Conservation (phyloP, 2,888 invertebrate species). For the Anthrax anthrax region DNA sequence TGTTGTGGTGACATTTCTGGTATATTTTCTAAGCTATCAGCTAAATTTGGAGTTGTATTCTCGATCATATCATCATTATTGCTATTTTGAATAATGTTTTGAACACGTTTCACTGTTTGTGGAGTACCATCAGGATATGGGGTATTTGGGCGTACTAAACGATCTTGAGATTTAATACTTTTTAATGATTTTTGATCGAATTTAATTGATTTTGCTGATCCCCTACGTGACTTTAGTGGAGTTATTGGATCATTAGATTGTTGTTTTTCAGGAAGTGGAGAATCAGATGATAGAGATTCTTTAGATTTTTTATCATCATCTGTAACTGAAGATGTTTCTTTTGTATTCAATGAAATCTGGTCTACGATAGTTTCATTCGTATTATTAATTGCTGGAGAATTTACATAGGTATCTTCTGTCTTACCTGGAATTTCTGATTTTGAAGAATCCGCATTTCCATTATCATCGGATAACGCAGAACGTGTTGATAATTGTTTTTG, state of each 20-base stretch:
- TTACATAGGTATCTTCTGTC: not conserved
- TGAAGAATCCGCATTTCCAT: not conserved
- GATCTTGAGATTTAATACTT: slow-evolving; percentile 14
- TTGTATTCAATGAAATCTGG: too few species aligned
- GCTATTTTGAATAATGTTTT: not conserved
- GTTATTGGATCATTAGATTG: slow-evolving; percentile 14
- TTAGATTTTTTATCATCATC: not conserved
- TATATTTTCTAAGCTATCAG: slow-evolving; percentile 24
- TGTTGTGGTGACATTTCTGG: slow-evolving; percentile 11
- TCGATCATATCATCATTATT: slow-evolving; percentile 20
- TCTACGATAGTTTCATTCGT: too few species aligned
- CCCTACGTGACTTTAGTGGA: slow-evolving; percentile 14
- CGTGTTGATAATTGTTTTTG: too few species aligned
- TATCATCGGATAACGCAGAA: too few species aligned
- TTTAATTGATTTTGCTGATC: slow-evolving; percentile 17
- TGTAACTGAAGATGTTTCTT: too few species aligned
- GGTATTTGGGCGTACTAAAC: slow-evolving; percentile 24
- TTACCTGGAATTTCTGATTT: not conserved
- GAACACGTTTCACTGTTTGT: slow-evolving; percentile 17
- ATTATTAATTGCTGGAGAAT: not conserved
- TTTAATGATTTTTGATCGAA: slow-evolving; percentile 15
- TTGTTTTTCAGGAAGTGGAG: not conserved
- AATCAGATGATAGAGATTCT: not conserved
- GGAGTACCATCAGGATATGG: slow-evolving; percentile 28
- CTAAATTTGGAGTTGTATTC: slow-evolving; percentile 21